phyloP scores from a whole-genome alignment of 2,888 invertebrate species.

The Aleiodes testaceus region DNA sequence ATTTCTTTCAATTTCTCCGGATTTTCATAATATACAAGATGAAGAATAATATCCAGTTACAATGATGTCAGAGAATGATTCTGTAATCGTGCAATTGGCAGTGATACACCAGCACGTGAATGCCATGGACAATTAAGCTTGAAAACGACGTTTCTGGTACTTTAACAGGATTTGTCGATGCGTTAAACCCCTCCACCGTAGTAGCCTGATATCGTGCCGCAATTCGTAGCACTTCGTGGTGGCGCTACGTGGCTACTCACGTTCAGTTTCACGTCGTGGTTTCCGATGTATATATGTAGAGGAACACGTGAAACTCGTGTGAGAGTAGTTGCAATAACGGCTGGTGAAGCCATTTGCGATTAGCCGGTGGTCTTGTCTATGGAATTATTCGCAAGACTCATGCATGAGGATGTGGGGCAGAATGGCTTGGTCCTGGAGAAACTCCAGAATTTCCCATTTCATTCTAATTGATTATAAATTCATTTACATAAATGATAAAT shows the following conservation, averaged over 20 bases:
- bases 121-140: slow-evolving; percentile 38
- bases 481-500: too few relatives aligned
- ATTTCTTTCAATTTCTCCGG: too few relatives aligned
- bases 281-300: slow-evolving; percentile 25
- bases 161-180: slow-evolving; percentile 39
- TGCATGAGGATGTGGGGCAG: neutral
- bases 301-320: slow-evolving; percentile 15
- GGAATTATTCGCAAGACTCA: slow-evolving; percentile 21
- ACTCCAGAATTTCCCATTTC: too few relatives aligned
- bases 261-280: slow-evolving; percentile 25
- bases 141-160: slow-evolving; percentile 35
- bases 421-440: neutral
- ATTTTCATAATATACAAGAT: too few relatives aligned
- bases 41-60: neutral
- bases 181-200: slow-evolving; percentile 27
- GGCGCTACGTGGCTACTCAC: slow-evolving; percentile 23
- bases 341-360: slow-evolving; percentile 42
- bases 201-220: slow-evolving; percentile 36
- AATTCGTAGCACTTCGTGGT: slow-evolving; percentile 38
- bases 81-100: slow-evolving; percentile 24
- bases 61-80: slow-evolving; percentile 20
- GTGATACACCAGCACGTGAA: slow-evolving; percentile 9
- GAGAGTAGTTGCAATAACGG: slow-evolving; percentile 36
- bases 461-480: too few relatives aligned
- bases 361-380: slow-evolving; percentile 37